These are phyloP conservation scores for Pomacea canaliculata DNA, from an alignment of 2,888 invertebrate species.

Conservation along the genomic window DNA sequence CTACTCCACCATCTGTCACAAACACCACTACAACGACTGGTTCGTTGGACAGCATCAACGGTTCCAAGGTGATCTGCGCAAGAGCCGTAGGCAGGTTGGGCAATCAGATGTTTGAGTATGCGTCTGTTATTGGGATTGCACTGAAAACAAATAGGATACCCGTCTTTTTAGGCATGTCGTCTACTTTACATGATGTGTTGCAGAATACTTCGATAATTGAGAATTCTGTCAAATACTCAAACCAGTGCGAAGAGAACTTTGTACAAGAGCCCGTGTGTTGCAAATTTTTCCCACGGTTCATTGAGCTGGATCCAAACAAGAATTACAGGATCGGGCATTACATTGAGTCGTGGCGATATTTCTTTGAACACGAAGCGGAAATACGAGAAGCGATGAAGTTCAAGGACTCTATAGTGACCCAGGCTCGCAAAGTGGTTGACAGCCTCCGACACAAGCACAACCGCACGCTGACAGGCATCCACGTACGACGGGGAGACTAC, in stretches of 20 bases:
- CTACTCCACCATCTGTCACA: too few species aligned
- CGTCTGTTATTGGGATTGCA: not conserved
- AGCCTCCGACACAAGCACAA: too few species aligned
- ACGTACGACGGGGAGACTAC: conserved; percentile 14
- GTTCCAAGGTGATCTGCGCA: conserved; percentile 17
- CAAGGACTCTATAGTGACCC: not conserved
- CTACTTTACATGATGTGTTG: too few species aligned
- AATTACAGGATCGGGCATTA: not conserved
- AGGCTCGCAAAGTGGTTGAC: not conserved
- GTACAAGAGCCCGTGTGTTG: not conserved
- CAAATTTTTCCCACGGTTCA: not conserved
- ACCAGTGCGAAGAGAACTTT: too few species aligned
- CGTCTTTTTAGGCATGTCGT: too few species aligned
- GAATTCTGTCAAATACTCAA: too few species aligned
- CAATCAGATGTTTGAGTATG: conserved; percentile 30
- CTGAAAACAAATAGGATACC: too few species aligned
- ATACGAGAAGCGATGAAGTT: not conserved
- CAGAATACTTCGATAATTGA: too few species aligned
- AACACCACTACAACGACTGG: too few species aligned
- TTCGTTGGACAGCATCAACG: not conserved
- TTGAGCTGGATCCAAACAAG: not conserved
- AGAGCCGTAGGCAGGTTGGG: conserved; percentile 24
- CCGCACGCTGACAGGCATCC: not conserved
- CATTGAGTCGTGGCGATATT: not conserved
- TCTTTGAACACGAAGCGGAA: not conserved